Evolutionary conservation across 2,113 vertebrate genomes (phyloP).

Genomic region (Spizaetus ornatus): DNA sequence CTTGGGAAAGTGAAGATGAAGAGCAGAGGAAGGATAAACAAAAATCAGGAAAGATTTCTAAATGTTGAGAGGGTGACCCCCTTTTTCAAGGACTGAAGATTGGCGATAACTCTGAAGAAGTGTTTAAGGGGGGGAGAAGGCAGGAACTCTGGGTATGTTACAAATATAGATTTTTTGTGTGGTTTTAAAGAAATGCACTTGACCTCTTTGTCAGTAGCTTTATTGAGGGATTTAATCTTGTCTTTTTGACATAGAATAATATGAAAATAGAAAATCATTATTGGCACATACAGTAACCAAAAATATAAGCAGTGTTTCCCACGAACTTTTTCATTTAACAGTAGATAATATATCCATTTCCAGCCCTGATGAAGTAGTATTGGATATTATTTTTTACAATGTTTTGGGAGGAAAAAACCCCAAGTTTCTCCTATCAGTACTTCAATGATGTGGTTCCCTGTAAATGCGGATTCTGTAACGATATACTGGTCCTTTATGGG

Average conservation of each 20-base stretch:
- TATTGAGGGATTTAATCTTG: not conserved
- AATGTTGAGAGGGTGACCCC: not conserved
- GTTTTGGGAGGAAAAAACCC: accelerated
- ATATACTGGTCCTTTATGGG: not conserved
- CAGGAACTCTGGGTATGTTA: not conserved
- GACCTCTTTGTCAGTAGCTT: not conserved
- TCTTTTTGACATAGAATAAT: not conserved
- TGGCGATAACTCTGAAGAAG: not conserved
- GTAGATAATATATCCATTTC: not conserved
- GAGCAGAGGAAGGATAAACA: not conserved
- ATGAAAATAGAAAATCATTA: not conserved
- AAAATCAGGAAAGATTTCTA: not conserved
- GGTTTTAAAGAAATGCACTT: not conserved
- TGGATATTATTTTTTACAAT: not conserved
- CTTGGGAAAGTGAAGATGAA: not conserved
- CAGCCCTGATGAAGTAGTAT: not conserved
- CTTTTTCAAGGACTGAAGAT: not conserved
- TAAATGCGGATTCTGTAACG: not conserved
- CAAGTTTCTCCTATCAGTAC: not conserved
- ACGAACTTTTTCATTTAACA: not conserved
- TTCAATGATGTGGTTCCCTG: not conserved
- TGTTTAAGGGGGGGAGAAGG: not conserved
- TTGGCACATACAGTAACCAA: not conserved
- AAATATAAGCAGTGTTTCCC: not conserved
- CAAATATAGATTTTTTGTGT: not conserved